Evolutionary conservation across 2,888 invertebrate genomes (phyloP), one percentile per base, ranked within the genome.

Genomic region (Scrobipalpa costella): DNA sequence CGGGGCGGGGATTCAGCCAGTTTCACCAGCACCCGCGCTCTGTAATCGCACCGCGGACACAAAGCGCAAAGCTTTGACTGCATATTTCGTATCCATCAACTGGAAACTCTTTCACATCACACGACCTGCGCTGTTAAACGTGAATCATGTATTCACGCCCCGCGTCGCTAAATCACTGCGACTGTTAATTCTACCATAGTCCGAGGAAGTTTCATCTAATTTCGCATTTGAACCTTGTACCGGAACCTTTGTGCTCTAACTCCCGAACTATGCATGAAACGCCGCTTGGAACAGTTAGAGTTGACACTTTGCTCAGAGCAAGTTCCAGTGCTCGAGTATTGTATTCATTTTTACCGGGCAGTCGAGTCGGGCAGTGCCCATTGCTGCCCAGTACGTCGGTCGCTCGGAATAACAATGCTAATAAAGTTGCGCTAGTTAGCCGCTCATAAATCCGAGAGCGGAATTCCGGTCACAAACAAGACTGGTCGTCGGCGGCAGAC

Each of bases 381-480:
- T 2, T n/a, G 40, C 13, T n/a, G n/a, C n/a, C 6, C n/a, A 44
- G 15, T 44, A n/a, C 44, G n/a, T 44, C 40, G 40, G 40, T 13
- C 40, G 40, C 40, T 11, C 13, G 40, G 40, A 40, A 59, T 21
- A 13, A 47, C 47, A 27, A 19, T 44, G 36, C 58, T 60, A 49
- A 60, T 60, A 60, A 47, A 60, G 60, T 49, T 34, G 34, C 17
- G 1, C 34, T 38, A 47, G 49, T 66, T 57, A 57, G 40, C 7
- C 61, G 55, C 58, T 58, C 55, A 64, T 69, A 68, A 68, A 66
- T 68, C 60, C 57, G 47, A 40, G 27, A 36, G 58, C 66, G 64
- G 66, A 68, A 64, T 64, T 66, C 68, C 68, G 66, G 62, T 59
- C 58, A 62, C 58, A 62, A 64, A 62, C 64, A 58, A 49, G 9